Base-by-base conservation (phyloP, 2,113 vertebrate genomes). In the Trematocara macrostoma region DNA sequence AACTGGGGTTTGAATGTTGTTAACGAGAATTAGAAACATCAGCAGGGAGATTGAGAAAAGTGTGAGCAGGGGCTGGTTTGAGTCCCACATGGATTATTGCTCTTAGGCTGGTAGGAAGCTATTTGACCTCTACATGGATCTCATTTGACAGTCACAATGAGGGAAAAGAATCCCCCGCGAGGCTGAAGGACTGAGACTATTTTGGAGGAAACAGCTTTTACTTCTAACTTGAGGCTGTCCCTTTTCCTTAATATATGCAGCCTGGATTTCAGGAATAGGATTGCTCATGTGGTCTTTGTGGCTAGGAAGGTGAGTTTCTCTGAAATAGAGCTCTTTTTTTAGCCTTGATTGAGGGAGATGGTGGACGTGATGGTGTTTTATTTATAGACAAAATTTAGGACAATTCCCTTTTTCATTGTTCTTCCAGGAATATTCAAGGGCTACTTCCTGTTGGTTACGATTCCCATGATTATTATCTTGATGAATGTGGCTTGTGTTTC, bases 181-280 rank as follows among this genome's bases (percentile, higher is more conserved):
- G 87, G 79, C 53, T 64, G 64, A 84, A 87, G 90, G 23, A 29
- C 90, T 88, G 69, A 31, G 86, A 86, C 89, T 95, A 94, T 94
- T 93, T 90, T 78, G 20, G 86, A 90, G 59, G 57, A 87, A 92
- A 84, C 35, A 7, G 85, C 85, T 88, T 88, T 88, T 64, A 88
- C 89, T 93, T 91, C 84, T 89, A 90, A 92, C 91, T 91, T 35
- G 78, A 93, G 91, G 89, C 89, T 89, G 92, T 78, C 93, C 94
- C 85, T 93, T 91, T 91, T 93, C 92, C 88, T 92, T 93, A 83
- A 90, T 89, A 93, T 92, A 93, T 8, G 18, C 89, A 94, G 84
- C 94, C 95, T 96, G 91, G 93, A 96, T 95, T 94, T 95, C 93
- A 93, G 85, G 89, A 95, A 95, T 93, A 95, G 94, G 67, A 82